Conservation (phyloP, 2,113 vertebrate genomes). For the Macquaria ambigua region DNA sequence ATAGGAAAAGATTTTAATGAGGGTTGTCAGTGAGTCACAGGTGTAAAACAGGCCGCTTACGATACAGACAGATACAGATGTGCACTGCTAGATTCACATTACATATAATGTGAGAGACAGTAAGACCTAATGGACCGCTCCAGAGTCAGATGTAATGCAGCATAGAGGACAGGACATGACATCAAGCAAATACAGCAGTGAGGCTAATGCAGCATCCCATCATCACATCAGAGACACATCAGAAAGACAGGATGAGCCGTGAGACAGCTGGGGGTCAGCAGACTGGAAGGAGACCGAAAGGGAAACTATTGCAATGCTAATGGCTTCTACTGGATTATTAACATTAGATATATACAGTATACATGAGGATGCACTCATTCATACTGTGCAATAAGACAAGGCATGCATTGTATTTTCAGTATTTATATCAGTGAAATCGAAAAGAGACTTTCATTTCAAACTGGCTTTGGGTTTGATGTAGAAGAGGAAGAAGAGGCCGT, state of each 20-base stretch:
- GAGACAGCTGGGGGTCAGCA: constrained; percentile 40
- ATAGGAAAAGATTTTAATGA: constrained; percentile 20
- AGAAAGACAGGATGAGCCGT: constrained; percentile 48
- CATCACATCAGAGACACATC: constrained; percentile 45
- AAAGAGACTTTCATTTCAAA: background rate
- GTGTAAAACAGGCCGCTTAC: constrained; percentile 45
- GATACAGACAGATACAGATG: constrained; percentile 24
- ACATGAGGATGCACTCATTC: background rate
- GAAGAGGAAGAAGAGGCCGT: background rate
- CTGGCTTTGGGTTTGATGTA: background rate
- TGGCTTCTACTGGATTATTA: background rate
- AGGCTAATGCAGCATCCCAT: constrained; percentile 69
- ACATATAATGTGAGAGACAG: constrained; percentile 48
- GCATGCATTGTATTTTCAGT: too few species aligned
- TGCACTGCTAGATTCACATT: constrained; percentile 47
- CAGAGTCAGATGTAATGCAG: constrained; percentile 57
- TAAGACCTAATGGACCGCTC: constrained; percentile 62
- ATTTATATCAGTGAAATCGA: background rate
- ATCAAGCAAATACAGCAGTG: constrained; percentile 47
- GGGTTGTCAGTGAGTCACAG: constrained; percentile 16
- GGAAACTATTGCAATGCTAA: background rate
- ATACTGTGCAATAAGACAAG: background rate
- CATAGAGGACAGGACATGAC: constrained; percentile 61
- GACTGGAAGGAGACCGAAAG: constrained; percentile 12
- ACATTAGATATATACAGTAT: background rate